Evolutionary conservation across 2,888 invertebrate genomes (phyloP).

Genomic region (Trissolcus japonicus): DNA sequence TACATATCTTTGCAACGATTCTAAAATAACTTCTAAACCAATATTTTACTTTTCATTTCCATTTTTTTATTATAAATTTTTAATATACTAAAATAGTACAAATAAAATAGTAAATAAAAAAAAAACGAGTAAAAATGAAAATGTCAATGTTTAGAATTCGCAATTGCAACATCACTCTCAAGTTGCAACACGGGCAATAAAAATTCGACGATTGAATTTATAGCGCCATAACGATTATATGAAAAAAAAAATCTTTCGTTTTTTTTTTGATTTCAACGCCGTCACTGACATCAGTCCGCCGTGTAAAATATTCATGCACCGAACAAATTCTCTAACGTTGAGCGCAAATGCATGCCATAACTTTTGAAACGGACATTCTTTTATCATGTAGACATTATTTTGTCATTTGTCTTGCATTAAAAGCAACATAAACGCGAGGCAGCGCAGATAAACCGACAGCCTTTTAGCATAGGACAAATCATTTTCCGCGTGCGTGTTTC

Average conservation of each 20-base stretch:
- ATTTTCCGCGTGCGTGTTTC: constrained; percentile 34
- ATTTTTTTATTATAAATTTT: too few relatives aligned
- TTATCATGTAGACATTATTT: constrained; percentile 18
- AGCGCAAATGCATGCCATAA: constrained; percentile 21
- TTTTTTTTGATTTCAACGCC: neutral
- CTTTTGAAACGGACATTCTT: constrained; percentile 21
- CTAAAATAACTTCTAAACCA: too few relatives aligned
- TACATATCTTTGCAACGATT: too few relatives aligned
- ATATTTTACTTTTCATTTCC: too few relatives aligned
- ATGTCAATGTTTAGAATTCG: too few relatives aligned
- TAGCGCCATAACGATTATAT: neutral
- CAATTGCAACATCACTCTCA: neutral
- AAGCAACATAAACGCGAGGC: neutral
- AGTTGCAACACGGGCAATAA: constrained; percentile 9
- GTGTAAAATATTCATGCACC: neutral
- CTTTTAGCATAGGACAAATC: constrained; percentile 33
- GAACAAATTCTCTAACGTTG: constrained; percentile 10
- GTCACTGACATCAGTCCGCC: neutral
- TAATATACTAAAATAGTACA: too few relatives aligned
- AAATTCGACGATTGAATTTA: too few relatives aligned
- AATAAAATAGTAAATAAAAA: too few relatives aligned
- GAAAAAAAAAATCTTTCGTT: too few relatives aligned
- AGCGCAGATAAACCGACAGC: neutral
- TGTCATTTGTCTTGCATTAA: constrained; percentile 28
- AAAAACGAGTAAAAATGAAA: too few relatives aligned